Evolutionary conservation across 2,113 vertebrate species (phyloP).

Genomic region (Chamaea fasciata): DNA sequence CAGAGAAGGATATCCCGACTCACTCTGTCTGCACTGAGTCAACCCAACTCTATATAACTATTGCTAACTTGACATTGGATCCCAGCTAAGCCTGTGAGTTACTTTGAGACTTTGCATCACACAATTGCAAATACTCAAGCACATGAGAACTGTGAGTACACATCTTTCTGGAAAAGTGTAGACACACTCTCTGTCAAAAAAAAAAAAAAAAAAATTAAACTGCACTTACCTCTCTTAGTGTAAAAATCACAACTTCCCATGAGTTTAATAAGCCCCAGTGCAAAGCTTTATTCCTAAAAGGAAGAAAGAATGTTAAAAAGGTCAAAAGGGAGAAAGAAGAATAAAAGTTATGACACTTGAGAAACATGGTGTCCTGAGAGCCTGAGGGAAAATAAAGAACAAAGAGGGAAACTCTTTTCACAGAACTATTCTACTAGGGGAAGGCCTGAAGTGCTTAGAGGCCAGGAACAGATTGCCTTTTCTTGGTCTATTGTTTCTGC

Average conservation of each 20-base stretch:
- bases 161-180: neutral
- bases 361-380: neutral
- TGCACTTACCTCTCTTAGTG: neutral
- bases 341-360: neutral
- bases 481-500: neutral
- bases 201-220: neutral
- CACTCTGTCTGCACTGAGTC: neutral
- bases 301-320: neutral
- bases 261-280: neutral
- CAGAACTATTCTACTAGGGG: too few relatives aligned
- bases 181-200: rapidly evolving
- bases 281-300: neutral
- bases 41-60: neutral
- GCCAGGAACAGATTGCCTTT: rapidly evolving
- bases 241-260: neutral
- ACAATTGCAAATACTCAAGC: neutral
- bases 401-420: neutral
- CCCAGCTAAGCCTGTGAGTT: neutral
- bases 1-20: neutral
- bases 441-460: neutral
- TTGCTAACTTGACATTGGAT: neutral
- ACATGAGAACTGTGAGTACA: neutral
- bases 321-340: neutral
- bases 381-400: neutral
- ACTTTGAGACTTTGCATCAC: neutral